These are phyloP conservation scores for Hermaeophaga mercurialis DNA, from an alignment of 2,888 invertebrate genomes.

Conservation along the genomic window DNA sequence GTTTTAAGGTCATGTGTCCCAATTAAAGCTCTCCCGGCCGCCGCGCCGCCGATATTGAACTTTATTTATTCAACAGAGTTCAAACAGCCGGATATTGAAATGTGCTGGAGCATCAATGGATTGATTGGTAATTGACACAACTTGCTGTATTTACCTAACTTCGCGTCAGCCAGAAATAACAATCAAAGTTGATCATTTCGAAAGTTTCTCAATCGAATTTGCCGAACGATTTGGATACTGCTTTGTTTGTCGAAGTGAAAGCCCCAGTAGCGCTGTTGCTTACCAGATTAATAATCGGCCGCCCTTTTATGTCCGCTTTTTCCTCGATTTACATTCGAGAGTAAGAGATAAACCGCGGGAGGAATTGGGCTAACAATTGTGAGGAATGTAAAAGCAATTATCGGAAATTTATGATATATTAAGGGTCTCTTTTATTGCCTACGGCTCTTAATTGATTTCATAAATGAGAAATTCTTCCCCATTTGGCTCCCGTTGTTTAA, in stretches of 20 bases:
- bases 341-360: no score
- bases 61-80: slow-evolving; percentile 29
- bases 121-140: slow-evolving; percentile 34
- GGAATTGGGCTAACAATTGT: no score
- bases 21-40: slow-evolving; percentile 7
- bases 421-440: no score
- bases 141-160: slow-evolving; percentile 24
- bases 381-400: no score
- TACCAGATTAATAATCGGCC: no score
- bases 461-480: no score
- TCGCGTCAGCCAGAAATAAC: slow-evolving; percentile 24
- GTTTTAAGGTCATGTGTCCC: slow-evolving; percentile 9
- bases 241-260: slow-evolving; percentile 3
- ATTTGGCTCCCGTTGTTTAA: no score
- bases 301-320: no score
- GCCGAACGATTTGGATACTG: not conserved
- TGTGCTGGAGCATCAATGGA: slow-evolving; percentile 29
- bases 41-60: slow-evolving; percentile 5
- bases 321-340: no score
- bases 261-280: no score
- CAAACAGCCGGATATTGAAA: slow-evolving; percentile 33
- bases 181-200: slow-evolving; percentile 28
- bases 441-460: no score
- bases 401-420: no score
- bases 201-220: slow-evolving; percentile 15